Conservation (phyloP, 2,797 vertebrate genomes). For the Melanotaenia nigrans region DNA sequence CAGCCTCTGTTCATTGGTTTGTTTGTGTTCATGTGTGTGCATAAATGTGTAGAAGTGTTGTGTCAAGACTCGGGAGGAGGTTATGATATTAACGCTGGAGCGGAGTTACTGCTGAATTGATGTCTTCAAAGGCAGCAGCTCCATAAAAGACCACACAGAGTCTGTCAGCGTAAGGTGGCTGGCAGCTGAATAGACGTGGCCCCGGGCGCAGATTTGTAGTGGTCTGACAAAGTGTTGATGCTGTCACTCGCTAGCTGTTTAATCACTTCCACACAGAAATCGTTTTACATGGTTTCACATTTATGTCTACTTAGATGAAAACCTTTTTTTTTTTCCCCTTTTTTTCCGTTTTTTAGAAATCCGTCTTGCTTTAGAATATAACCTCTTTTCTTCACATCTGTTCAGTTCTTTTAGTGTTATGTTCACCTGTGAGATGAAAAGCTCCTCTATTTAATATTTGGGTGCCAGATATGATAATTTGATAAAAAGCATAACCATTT, state of each 20-base stretch:
- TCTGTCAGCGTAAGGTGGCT: slow-evolving; percentile 53
- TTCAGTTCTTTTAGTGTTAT: slow-evolving; percentile 11
- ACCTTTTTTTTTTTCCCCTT: background rate
- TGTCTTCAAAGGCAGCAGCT: slow-evolving; percentile 53
- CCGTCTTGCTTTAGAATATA: slow-evolving; percentile 2
- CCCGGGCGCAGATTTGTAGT: slow-evolving; percentile 54
- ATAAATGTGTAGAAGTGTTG: slow-evolving; percentile 33
- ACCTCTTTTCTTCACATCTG: slow-evolving; percentile 3
- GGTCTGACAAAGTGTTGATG: slow-evolving; percentile 63
- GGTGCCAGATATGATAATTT: slow-evolving; percentile 12
- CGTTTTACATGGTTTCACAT: slow-evolving; percentile 18
- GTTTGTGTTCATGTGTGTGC: slow-evolving; percentile 42
- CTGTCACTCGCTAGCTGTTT: slow-evolving; percentile 26
- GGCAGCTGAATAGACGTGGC: slow-evolving; percentile 54
- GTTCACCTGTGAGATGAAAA: slow-evolving; percentile 27
- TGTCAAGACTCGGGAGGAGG: slow-evolving; percentile 16
- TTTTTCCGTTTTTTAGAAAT: background rate
- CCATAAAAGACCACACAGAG: slow-evolving; percentile 55
- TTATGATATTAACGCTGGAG: slow-evolving; percentile 32
- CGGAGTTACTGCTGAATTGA: slow-evolving; percentile 29
- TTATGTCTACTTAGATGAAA: background rate
- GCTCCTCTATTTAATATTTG: slow-evolving; percentile 5
- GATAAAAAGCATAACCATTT: background rate
- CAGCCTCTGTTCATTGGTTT: slow-evolving; percentile 36
- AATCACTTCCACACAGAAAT: slow-evolving; percentile 20